Conservation (phyloP, 92 coral and sea anemone genomes). For the Virgularia gustaviana region DNA sequence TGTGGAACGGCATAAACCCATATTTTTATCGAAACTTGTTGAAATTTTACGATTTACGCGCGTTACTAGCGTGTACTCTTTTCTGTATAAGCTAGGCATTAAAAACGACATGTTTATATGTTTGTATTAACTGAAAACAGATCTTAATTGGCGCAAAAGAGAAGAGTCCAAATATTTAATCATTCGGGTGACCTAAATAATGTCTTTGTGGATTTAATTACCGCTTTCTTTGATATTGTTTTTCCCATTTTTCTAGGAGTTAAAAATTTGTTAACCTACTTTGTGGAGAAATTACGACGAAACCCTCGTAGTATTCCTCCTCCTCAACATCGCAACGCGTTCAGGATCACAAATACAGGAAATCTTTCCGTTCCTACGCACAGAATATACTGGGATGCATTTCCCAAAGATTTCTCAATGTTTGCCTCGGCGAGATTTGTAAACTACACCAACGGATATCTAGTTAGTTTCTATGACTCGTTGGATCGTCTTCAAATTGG, state of each 20-base stretch:
- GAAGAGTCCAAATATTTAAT: neutral
- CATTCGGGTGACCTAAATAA: neutral
- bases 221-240: neutral
- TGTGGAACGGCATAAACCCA: too few species aligned
- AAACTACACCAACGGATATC: conserved; percentile 22
- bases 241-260: neutral
- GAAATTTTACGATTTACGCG: neutral
- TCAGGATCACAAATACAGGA: conserved; percentile 5
- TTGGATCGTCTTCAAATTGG: conserved; percentile 26
- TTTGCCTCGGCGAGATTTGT: conserved; percentile 22
- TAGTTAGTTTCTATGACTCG: conserved; percentile 28
- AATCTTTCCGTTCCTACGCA: conserved; percentile 21
- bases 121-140: too few species aligned
- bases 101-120: too few species aligned
- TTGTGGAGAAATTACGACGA: conserved; percentile 18
- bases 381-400: conserved; percentile 11
- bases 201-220: neutral
- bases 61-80: too few species aligned
- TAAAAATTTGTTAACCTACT: conserved; percentile 10
- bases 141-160: neutral
- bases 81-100: too few species aligned
- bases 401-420: conserved; percentile 25
- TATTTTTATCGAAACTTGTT: neutral
- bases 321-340: conserved; percentile 10
- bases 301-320: conserved; percentile 19